Evolutionary conservation across 2,888 invertebrate species (phyloP), one percentile per base, ranked within the genome.

Genomic region (Disparrhopalites patrizii): DNA sequence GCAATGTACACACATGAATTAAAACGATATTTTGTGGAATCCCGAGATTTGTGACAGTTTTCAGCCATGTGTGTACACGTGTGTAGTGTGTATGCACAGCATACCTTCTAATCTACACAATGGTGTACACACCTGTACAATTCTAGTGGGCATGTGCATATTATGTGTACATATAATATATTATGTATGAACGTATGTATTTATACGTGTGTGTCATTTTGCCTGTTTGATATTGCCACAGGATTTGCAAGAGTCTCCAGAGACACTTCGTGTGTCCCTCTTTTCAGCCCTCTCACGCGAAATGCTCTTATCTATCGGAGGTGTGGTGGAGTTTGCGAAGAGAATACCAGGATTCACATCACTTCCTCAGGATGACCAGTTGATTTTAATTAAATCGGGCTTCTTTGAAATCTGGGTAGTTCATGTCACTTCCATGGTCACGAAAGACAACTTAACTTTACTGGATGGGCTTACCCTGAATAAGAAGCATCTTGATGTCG

Each of bases 331-430:
- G 80, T 97, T 96, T 79, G 94, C 94, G 62, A 98, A 98, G 81
- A 84, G 91, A 76, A 87, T 96, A 76, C 96, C 97, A 71, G 84
- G 93, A 72, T 97, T 97, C 83, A 85, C 87, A 78, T 87, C 88
- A 74, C 85, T 97, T 75, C 86, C 89, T 62, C 96, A 97, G 81
- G 96, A 96, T 79, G 97, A 97, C 81, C 97, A 98, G 81, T 85
- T 98, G 75, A 93, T 96, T 75, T 85, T 98, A 73, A 93, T 97
- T 78, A 97, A 98, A 83, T 86, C 88, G 38, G 95, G 96, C 69
- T 98, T 98, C 83, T 94, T 95, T 80, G 97, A 97, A 81, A 87
- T 95, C 70, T 97, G 96, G 95, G 83, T 96, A 73, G 87, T 91
- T 55, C 88, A 94, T 77, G 87, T 91, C 70, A 86, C 92, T 10